Evolutionary conservation across 2,888 invertebrate genomes (phyloP).

Genomic region (Tetranychus piercei): DNA sequence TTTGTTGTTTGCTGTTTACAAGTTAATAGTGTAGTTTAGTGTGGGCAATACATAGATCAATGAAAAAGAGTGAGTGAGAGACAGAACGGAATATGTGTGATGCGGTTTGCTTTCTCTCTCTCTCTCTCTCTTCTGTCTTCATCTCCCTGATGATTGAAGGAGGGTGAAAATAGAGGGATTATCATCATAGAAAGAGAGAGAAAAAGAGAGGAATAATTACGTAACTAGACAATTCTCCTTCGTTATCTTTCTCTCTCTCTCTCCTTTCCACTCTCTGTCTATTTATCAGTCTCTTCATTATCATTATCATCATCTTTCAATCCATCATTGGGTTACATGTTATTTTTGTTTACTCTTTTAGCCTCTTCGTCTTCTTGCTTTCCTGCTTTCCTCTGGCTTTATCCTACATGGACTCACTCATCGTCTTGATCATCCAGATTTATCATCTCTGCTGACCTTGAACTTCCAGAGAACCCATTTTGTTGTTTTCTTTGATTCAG

Average conservation of each 20-base stretch:
- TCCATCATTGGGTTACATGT: neutral
- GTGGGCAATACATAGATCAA: neutral
- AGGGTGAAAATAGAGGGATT: constrained; percentile 5
- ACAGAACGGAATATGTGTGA: neutral
- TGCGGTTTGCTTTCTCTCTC: neutral
- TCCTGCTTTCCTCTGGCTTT: neutral
- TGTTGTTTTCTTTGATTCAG: no score
- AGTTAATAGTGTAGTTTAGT: neutral
- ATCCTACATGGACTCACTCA: neutral
- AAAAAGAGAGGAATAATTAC: neutral
- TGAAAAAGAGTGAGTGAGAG: neutral
- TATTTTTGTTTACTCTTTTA: neutral
- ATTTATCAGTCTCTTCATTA: neutral
- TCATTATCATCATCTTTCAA: neutral
- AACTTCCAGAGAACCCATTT: no score
- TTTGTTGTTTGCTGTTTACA: neutral
- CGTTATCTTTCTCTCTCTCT: neutral
- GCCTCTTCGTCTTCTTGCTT: neutral
- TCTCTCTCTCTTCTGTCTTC: neutral
- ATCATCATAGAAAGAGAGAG: neutral
- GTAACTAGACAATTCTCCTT: neutral
- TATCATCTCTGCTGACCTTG: no score
- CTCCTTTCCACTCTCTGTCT: neutral
- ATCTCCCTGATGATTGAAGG: constrained; percentile 4
- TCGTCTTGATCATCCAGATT: neutral